phyloP scores from a whole-genome alignment of 2,797 vertebrate genomes.

The Propithecus perrieri region DNA sequence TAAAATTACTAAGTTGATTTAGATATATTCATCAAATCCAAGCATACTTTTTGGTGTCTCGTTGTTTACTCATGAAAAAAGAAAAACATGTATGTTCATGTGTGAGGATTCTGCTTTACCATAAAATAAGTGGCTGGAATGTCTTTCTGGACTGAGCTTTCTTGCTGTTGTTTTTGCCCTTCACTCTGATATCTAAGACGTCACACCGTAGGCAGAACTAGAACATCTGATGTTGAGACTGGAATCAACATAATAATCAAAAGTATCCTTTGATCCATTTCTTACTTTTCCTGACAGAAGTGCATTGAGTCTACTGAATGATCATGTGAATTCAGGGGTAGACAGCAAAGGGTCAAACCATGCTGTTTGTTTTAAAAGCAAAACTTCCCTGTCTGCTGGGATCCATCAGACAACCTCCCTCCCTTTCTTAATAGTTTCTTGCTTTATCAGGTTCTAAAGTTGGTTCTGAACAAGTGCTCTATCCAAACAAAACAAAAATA shows the following conservation, averaged over 20 bases:
- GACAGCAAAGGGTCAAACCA: neutral
- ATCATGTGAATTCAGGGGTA: neutral
- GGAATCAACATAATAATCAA: neutral
- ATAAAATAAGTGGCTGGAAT: neutral
- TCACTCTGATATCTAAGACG: neutral
- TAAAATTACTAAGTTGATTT: conserved; percentile 31
- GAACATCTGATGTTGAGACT: neutral
- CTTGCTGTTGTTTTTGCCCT: neutral
- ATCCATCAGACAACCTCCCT: neutral
- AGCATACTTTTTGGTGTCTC: neutral
- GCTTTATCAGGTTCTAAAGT: neutral
- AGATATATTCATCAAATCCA: conserved; percentile 1
- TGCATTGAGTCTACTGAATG: neutral
- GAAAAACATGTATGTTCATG: neutral
- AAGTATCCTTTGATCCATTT: neutral
- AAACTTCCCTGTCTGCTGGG: neutral
- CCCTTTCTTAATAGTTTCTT: neutral
- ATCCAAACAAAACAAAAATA: conserved; percentile 25
- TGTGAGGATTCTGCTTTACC: neutral
- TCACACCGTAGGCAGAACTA: neutral
- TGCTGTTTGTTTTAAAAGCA: neutral
- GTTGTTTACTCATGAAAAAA: neutral
- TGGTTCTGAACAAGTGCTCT: neutral
- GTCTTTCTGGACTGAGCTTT: neutral
- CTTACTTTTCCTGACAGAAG: neutral